These are phyloP conservation scores for Mechanitis mazaeus DNA, from an alignment of 2,888 invertebrate species.

Conservation along the genomic window DNA sequence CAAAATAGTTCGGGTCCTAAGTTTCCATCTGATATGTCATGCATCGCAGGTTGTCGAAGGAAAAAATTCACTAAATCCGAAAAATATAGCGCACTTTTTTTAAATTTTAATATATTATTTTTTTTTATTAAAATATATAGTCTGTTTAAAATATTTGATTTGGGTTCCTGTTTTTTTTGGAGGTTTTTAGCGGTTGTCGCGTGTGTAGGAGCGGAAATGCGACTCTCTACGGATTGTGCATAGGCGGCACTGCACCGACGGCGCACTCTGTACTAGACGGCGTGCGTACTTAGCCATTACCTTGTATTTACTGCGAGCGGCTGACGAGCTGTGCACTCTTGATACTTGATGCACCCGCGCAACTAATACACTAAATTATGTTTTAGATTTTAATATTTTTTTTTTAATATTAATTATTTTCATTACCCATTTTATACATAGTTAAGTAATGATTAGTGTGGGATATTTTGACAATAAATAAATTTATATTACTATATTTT, in stretches of 20 bases:
- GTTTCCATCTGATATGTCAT: slow-evolving; percentile 73
- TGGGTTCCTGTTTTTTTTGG: slow-evolving; percentile 43
- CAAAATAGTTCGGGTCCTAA: slow-evolving; percentile 71
- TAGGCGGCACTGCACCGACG: slow-evolving; percentile 75
- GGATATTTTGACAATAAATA: no score
- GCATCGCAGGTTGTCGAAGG: slow-evolving; percentile 47
- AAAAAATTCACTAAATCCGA: slow-evolving; percentile 44
- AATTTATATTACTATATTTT: no score
- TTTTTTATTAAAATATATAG: slow-evolving; percentile 60
- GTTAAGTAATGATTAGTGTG: no score
- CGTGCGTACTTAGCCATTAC: slow-evolving; percentile 77
- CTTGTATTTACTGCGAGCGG: slow-evolving; percentile 75
- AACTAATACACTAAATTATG: neutral
- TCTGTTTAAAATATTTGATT: slow-evolving; percentile 58
- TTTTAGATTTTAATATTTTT: no score
- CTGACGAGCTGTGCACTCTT: slow-evolving; percentile 44
- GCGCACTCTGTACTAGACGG: slow-evolving; percentile 74
- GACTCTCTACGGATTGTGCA: slow-evolving; percentile 74
- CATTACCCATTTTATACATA: no score
- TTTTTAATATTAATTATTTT: no score
- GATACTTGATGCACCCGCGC: slow-evolving; percentile 46
- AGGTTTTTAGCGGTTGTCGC: slow-evolving; percentile 63
- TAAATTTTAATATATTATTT: slow-evolving; percentile 49
- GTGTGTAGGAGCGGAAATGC: slow-evolving; percentile 71
- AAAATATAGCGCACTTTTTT: slow-evolving; percentile 42